phyloP scores from a whole-genome alignment of 92 coral and sea anemone genomes.

The Actinostola sp. region DNA sequence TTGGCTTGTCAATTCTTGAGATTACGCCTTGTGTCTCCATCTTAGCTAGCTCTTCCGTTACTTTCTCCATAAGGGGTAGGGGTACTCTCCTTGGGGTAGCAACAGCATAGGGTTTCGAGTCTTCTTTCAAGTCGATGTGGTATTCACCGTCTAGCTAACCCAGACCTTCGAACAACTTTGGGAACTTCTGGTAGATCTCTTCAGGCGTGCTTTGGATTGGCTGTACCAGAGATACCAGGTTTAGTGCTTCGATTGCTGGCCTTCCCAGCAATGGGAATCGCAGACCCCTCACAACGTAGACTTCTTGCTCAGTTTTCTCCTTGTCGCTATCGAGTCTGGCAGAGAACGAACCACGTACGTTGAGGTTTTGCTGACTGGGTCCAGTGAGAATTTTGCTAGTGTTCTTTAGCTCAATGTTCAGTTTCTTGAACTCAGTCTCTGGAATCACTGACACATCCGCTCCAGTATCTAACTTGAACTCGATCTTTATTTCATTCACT shows the following conservation, averaged over 20 bases:
- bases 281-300: conserved; percentile 35
- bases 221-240: background rate
- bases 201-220: conserved; percentile 8
- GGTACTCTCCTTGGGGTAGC: conserved; percentile 45
- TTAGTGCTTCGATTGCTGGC: conserved; percentile 17
- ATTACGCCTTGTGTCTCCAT: conserved; percentile 58
- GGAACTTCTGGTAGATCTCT: conserved; percentile 28
- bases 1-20: conserved; percentile 53
- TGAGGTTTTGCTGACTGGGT: conserved; percentile 44
- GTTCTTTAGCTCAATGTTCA: conserved; percentile 22
- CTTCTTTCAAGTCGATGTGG: conserved; percentile 44
- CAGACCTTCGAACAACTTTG: conserved; percentile 35
- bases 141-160: conserved; percentile 38
- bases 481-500: conserved; percentile 19
- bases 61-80: conserved; percentile 45
- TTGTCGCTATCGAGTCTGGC: conserved; percentile 8
- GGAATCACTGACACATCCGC: conserved; percentile 63
- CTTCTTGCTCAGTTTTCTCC: conserved; percentile 33
- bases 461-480: conserved; percentile 54
- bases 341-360: conserved; percentile 32
- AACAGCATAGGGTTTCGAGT: conserved; percentile 51
- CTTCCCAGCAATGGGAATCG: conserved; percentile 1
- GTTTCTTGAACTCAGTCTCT: conserved; percentile 29
- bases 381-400: conserved; percentile 53
- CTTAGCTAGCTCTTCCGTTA: conserved; percentile 29